A percentile compares a stretch with the other conserved stretches of the same genome.
Conservation (phyloP, 2,113 vertebrate genomes). For the Myotis brandtii region DNA sequence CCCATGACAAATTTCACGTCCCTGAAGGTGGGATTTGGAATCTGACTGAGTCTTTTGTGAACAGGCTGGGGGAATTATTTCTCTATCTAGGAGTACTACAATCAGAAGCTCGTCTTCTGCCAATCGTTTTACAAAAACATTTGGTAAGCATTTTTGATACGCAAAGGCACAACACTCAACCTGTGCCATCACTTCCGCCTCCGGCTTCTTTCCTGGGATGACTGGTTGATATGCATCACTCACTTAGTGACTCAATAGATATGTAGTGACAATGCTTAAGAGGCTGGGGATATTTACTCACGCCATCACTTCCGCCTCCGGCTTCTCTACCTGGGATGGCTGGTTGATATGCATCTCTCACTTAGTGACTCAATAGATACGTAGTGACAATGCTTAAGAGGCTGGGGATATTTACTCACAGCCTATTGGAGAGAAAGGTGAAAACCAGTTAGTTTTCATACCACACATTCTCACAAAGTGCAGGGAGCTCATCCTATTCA, state of each 20-base stretch:
- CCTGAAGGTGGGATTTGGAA: neutral
- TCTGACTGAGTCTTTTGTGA: neutral
- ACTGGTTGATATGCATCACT: neutral
- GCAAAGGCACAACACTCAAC: neutral
- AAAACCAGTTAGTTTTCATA: neutral
- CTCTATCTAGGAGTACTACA: constrained; percentile 11
- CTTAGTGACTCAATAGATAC: too few species aligned
- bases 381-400: too few species aligned
- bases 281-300: neutral
- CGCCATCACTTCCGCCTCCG: too few species aligned
- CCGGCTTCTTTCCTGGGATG: neutral
- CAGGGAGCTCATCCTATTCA: neutral
- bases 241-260: neutral
- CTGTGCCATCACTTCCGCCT: neutral
- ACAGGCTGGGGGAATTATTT: neutral
- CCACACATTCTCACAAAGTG: neutral
- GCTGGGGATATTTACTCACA: too few species aligned
- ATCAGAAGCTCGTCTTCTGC: neutral
- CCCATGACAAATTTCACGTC: neutral
- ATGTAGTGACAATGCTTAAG: neutral
- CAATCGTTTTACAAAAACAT: constrained; percentile 17
- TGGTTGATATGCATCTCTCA: too few species aligned
- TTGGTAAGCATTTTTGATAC: constrained; percentile 19
- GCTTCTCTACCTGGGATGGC: too few species aligned
- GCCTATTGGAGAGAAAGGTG: neutral